Base-by-base conservation (phyloP, 2,113 vertebrate species). In the Eclectus roratus region DNA sequence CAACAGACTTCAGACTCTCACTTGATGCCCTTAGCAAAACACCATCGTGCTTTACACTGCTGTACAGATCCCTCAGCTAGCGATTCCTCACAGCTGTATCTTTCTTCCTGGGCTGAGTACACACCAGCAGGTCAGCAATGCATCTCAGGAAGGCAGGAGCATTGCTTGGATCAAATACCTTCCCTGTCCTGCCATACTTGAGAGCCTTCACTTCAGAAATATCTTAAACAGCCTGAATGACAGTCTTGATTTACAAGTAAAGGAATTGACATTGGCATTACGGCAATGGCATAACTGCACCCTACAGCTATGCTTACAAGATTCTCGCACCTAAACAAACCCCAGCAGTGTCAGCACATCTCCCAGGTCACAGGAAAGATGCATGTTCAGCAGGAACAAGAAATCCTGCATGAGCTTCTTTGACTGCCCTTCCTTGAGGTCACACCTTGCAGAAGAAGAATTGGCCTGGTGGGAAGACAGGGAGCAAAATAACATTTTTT, bases 11-110 rank as follows among this genome's bases (percentile, higher is more conserved):
- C 63, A 88, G 61, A 28, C 16, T 77, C 56, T 44, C 29, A 23
- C 19, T 15, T 21, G 16, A 83, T 49, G 35, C 13, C 41, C 46
- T 77, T 37, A 61, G 53, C 53, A 52, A 82, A 91, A 85, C 56
- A 33, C 43, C n/a, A 44, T 16, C n/a, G 53, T 65, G n/a, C 33
- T 68, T 76, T 56, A 21, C 29, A 52, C 17, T 44, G 37, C 5
- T 11, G 12, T 23, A 47, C 1, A 1, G 18, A 52, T 52, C 17
- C 37, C 46, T 44, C 52, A 76, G 47, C 10, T 28, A 41, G 5
- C 0, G 2, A 21, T 17, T 58, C 17, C 16, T 23, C 7, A 10
- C 72, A 41, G 63, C 5, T 58, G 15, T 0, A 0, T 5, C 10
- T 9, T 53, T 28, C 35, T 72, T 80, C 19, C 69, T 31, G 58